These are phyloP conservation scores for Oncorhynchus clarkii DNA, from an alignment of 2,113 vertebrate genomes.

Conservation along the genomic window DNA sequence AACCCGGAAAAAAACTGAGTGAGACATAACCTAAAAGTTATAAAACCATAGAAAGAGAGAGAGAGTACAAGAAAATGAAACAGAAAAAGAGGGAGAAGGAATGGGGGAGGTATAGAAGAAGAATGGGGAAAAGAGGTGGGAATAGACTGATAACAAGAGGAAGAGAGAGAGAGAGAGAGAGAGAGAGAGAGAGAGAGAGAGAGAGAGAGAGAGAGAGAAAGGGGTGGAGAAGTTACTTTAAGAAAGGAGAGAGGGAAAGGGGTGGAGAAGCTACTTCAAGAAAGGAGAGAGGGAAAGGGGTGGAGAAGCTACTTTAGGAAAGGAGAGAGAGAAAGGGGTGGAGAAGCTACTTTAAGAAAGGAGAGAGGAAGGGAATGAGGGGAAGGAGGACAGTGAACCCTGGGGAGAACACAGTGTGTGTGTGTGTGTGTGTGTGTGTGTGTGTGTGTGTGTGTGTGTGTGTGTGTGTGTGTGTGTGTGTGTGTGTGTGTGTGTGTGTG, in stretches of 20 bases:
- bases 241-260: constrained; percentile 9
- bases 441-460: no score
- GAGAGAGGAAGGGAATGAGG: background rate
- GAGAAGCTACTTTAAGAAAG: background rate
- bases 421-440: no score
- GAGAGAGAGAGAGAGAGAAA: background rate
- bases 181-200: background rate
- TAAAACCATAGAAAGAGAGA: constrained; percentile 3
- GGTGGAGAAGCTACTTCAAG: background rate
- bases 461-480: no score
- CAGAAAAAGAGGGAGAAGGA: background rate
- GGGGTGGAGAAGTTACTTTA: constrained; percentile 3
- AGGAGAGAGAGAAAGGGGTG: background rate
- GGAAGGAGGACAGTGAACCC: constrained; percentile 12
- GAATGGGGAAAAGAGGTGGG: constrained; percentile 43
- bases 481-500: no score
- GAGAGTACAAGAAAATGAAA: background rate
- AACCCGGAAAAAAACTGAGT: constrained; percentile 10
- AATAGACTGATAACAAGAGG: background rate
- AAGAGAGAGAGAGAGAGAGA: background rate
- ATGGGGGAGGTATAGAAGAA: background rate
- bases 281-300: constrained; percentile 18
- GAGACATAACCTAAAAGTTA: no score
- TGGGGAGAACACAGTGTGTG: constrained; percentile 20
- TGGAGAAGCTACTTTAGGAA: no score